Base-by-base conservation (phyloP, 2,888 invertebrate species). In the Meliscaeva auricollis region DNA sequence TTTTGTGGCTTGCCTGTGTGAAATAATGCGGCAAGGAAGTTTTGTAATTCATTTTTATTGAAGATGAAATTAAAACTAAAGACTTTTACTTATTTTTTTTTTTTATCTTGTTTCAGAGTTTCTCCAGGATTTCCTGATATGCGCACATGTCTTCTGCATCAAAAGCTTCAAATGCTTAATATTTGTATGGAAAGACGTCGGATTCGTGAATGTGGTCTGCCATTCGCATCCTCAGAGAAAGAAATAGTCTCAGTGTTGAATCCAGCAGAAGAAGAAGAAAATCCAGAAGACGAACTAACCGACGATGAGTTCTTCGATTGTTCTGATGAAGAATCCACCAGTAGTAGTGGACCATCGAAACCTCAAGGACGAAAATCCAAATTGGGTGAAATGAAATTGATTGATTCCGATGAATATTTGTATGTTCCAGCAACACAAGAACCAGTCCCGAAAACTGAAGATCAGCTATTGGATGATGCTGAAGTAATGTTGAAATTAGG, bases 361-460 rank as follows among this genome's bases (percentile, higher is more conserved):
- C 94, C 96, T 0, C 95, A 95, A 60, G 97, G 97, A 6, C 93
- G 97, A 83, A 91, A 95, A 35, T 94, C 94, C 38, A 95, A 94
- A 88, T 94, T 95, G 90, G 95, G 95, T 26, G 94, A 95, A 72
- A 91, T 96, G 73, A 94, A 93, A 82, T 92, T 97, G 64, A 91
- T 97, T 35, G 93, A 94, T 88, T 94, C 94, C 0, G 95, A 95
- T 3, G 96, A 96, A 88, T 94, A 94, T 46, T 93, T 97, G 68
- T 98, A 96, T 91, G 94, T 97, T 83, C 98, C 98, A 0, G 92
- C 96, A 20, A 97, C 97, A 0, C 94, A 98, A 94, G 98, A 99
- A 89, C 97, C 98, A 0, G 97, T 98, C 4, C 98, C 99, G 11
- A 97, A 99, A 94, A 99, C 99, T 0, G 99, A 99, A 91, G 99